Evolutionary conservation across 2,113 vertebrate species (phyloP).

Genomic region (Alaudala cheleensis): DNA sequence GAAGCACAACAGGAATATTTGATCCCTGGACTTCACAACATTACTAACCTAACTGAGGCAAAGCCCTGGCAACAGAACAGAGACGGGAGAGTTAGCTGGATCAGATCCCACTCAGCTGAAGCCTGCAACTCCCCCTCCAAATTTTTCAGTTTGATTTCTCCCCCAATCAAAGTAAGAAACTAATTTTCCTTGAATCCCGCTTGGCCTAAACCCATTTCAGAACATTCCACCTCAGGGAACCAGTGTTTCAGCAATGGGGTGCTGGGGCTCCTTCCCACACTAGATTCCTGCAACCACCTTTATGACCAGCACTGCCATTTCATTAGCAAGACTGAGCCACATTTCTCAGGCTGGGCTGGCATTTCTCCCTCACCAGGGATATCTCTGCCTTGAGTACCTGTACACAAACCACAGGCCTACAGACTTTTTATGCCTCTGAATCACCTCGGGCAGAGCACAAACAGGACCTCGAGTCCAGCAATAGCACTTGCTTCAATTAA

Average conservation of each 20-base stretch:
- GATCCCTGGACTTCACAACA: conserved; percentile 44
- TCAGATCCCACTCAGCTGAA: conserved; percentile 19
- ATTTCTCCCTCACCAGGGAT: not conserved
- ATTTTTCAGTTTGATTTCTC: conserved; percentile 39
- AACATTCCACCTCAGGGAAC: conserved; percentile 36
- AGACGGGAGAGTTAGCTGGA: conserved; percentile 34
- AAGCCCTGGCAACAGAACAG: conserved; percentile 23
- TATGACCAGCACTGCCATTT: not conserved
- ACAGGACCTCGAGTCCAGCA: accelerated
- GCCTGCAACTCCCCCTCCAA: conserved; percentile 4
- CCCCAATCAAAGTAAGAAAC: conserved; percentile 20
- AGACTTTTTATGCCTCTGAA: not conserved
- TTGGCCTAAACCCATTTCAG: conserved; percentile 37
- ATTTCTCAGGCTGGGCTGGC: not conserved
- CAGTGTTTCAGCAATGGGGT: not conserved
- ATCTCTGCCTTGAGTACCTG: not conserved
- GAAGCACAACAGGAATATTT: conserved; percentile 35
- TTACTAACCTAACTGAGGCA: conserved; percentile 3
- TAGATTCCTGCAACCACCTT: not conserved
- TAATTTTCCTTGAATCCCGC: conserved; percentile 47
- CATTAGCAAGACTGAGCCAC: not conserved
- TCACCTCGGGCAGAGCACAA: not conserved
- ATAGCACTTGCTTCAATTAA: not conserved
- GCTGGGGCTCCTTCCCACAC: not conserved
- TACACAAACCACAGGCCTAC: not conserved